These are phyloP conservation scores for Tetragonisca angustula DNA, from an alignment of 2,888 invertebrate species.

Conservation along the genomic window DNA sequence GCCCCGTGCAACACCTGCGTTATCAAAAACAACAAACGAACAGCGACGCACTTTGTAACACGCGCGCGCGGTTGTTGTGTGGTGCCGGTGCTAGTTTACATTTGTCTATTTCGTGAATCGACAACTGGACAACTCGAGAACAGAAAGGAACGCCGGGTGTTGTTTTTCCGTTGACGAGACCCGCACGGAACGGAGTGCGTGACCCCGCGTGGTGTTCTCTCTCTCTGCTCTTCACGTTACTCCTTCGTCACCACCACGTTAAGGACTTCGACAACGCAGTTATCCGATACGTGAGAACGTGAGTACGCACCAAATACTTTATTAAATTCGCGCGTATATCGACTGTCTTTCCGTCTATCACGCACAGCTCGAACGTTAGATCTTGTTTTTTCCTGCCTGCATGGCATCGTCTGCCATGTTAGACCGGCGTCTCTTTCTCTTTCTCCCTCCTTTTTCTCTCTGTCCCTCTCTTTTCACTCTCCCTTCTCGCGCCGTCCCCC, in stretches of 20 bases:
- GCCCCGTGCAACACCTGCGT: conserved; percentile 64
- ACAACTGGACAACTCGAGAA: conserved; percentile 25
- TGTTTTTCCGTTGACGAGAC: conserved; percentile 68
- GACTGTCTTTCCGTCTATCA: conserved; percentile 46
- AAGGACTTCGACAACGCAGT: conserved; percentile 34
- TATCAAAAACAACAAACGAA: conserved; percentile 61
- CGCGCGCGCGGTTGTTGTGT: conserved; percentile 56
- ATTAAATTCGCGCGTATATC: conserved; percentile 17
- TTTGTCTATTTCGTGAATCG: conserved; percentile 36
- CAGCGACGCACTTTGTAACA: conserved; percentile 58
- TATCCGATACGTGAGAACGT: conserved; percentile 51
- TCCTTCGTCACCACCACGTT: conserved; percentile 22
- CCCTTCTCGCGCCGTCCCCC: conserved; percentile 28
- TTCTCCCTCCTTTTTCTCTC: conserved; percentile 42
- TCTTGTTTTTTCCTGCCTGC: conserved; percentile 73
- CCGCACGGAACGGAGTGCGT: conserved; percentile 67
- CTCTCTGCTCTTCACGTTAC: conserved; percentile 35
- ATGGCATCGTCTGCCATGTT: conserved; percentile 72
- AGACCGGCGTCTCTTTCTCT: conserved; percentile 67
- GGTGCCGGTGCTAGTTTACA: conserved; percentile 57
- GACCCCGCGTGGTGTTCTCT: conserved; percentile 64
- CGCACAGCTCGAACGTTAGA: conserved; percentile 55
- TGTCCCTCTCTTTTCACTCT: conserved; percentile 41
- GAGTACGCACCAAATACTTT: conserved; percentile 52
- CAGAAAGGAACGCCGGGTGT: conserved; percentile 64